Evolutionary conservation across 2,797 vertebrate genomes (phyloP).

Genomic region (Taenioides sp.): DNA sequence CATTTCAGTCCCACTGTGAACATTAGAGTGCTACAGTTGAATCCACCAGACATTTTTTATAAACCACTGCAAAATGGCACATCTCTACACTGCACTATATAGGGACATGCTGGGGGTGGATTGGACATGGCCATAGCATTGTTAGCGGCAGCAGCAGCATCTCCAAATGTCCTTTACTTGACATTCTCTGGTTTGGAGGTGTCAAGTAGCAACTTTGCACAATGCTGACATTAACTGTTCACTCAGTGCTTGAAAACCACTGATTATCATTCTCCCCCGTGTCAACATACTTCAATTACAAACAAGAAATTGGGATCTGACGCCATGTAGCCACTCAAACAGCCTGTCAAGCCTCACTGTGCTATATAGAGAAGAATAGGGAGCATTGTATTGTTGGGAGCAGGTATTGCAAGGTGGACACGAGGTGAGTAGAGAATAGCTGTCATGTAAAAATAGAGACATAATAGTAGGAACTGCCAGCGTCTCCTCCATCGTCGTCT

Average conservation of each 20-base stretch:
- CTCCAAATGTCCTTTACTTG: conserved; percentile 3
- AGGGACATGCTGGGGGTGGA: neutral
- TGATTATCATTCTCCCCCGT: conserved; percentile 10
- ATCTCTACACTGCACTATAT: neutral
- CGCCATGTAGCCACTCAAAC: neutral
- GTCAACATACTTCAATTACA: neutral
- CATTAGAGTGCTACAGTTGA: neutral
- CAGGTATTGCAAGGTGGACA: conserved; percentile 31
- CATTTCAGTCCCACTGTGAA: neutral
- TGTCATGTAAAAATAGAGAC: conserved; percentile 67
- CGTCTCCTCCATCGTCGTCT: conserved; percentile 32
- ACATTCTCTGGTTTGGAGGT: conserved; percentile 26
- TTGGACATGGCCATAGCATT: conserved; percentile 1
- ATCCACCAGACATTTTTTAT: no score
- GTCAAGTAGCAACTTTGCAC: conserved; percentile 39
- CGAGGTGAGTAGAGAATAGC: conserved; percentile 52
- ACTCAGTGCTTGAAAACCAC: conserved; percentile 32
- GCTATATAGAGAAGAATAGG: neutral
- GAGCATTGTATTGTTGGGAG: conserved; percentile 19
- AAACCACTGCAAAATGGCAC: neutral
- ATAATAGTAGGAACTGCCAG: conserved; percentile 29
- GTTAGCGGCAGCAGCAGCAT: neutral
- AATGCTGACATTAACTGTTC: conserved; percentile 42
- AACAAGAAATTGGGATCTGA: conserved; percentile 1
- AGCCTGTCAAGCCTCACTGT: neutral